Percentiles rank a stretch among this genome's conserved stretches.
phyloP scores from a whole-genome alignment of 2,888 invertebrate species.

The Tigriopus californicus region DNA sequence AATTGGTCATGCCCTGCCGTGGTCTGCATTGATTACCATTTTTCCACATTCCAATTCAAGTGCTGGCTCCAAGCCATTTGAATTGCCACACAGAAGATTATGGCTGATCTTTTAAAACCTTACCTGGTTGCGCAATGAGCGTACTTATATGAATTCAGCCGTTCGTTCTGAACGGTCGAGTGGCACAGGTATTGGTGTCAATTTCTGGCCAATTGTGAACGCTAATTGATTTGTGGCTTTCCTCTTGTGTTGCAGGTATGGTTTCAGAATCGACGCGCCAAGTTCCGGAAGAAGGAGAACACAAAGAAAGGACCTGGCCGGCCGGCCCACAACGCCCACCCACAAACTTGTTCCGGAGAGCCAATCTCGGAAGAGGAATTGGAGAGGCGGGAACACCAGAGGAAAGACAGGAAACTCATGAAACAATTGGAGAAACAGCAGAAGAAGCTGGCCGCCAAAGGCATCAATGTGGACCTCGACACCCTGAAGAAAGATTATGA shows the following conservation, averaged over 20 bases:
- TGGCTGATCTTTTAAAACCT: neutral
- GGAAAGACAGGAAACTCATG: conserved; percentile 39
- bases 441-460: conserved; percentile 72
- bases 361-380: conserved; percentile 26
- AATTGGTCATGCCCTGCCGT: too few relatives aligned
- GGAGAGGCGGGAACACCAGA: conserved; percentile 18
- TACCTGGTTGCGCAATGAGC: too few relatives aligned
- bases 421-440: conserved; percentile 83
- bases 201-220: too few relatives aligned
- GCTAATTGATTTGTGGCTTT: neutral
- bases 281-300: conserved; percentile 98
- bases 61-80: too few relatives aligned
- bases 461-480: conserved; percentile 69
- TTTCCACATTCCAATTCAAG: too few relatives aligned
- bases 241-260: conserved; percentile 55
- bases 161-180: neutral
- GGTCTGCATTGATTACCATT: too few relatives aligned
- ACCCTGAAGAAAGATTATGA: conserved; percentile 67
- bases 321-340: conserved; percentile 94
- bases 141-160: too few relatives aligned
- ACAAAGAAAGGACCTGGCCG: conserved; percentile 95
- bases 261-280: conserved; percentile 98
- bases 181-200: too few relatives aligned
- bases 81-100: too few relatives aligned
- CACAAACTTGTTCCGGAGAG: conserved; percentile 89